Evolutionary conservation across 2,888 invertebrate genomes (phyloP).

Genomic region (Scrobipalpa costella): DNA sequence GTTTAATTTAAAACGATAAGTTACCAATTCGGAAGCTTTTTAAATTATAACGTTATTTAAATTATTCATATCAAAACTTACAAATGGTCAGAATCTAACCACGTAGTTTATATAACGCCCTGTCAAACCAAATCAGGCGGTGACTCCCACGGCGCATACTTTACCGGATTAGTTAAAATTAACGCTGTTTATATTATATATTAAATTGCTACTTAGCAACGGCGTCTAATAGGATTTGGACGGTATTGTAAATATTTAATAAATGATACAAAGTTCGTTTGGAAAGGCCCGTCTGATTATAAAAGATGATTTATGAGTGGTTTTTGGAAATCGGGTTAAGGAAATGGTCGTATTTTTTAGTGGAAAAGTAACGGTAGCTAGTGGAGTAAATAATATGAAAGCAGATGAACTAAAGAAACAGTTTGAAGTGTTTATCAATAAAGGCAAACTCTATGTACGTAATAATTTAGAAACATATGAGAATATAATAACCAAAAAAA

Average conservation of each 20-base stretch:
- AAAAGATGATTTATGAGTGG: constrained; percentile 20
- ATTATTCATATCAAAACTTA: too few species aligned
- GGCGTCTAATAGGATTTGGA: constrained; percentile 42
- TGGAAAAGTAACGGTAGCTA: not conserved
- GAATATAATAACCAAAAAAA: not conserved
- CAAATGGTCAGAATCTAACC: not conserved
- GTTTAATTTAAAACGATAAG: too few species aligned
- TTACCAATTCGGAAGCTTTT: too few species aligned
- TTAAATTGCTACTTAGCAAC: constrained; percentile 54
- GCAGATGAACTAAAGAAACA: too few species aligned
- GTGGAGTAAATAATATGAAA: not conserved
- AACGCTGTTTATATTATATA: constrained; percentile 60
- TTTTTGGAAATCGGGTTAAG: constrained; percentile 7
- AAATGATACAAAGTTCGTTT: constrained; percentile 26
- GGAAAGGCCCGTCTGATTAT: constrained; percentile 22
- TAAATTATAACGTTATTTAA: not conserved
- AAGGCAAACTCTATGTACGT: too few species aligned
- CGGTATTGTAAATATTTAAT: constrained; percentile 45
- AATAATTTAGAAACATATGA: not conserved
- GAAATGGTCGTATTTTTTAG: not conserved
- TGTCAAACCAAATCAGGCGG: constrained; percentile 27
- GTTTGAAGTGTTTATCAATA: too few species aligned
- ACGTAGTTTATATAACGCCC: constrained; percentile 15
- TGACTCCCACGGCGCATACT: constrained; percentile 45
- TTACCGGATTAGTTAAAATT: constrained; percentile 64